These are phyloP conservation scores for Micromys minutus DNA, from an alignment of 2,113 vertebrate species.

Conservation along the genomic window DNA sequence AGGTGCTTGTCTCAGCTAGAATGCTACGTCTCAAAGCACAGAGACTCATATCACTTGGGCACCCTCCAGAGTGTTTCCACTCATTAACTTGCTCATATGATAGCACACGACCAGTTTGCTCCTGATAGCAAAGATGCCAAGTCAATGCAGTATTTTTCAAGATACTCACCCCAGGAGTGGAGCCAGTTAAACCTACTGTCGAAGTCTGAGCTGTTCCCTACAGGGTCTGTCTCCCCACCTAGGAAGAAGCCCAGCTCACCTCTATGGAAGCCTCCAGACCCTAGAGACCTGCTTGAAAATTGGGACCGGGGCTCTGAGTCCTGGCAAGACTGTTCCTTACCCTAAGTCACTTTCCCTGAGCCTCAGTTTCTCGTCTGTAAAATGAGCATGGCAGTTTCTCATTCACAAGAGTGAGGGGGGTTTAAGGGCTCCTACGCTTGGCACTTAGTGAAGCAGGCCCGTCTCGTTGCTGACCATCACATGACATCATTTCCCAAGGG, in stretches of 20 bases:
- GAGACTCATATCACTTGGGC: too few relatives aligned
- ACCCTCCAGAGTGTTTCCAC: accelerated
- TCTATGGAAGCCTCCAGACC: not conserved
- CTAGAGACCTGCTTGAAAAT: not conserved
- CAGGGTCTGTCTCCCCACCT: not conserved
- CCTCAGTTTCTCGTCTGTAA: constrained; percentile 12
- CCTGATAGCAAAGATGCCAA: not conserved
- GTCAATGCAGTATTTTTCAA: not conserved
- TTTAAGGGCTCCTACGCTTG: not conserved
- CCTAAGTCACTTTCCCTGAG: not conserved
- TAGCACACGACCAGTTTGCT: not conserved
- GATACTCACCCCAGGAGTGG: too few relatives aligned
- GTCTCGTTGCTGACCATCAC: not conserved
- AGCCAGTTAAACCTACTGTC: not conserved
- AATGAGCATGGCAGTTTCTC: not conserved
- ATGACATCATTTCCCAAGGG: constrained; percentile 56
- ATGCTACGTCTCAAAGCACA: not conserved
- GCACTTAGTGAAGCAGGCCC: not conserved
- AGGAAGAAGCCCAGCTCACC: not conserved
- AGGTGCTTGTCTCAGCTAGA: not conserved
- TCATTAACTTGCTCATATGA: not conserved
- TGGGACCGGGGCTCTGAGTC: not conserved
- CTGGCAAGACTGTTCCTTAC: not conserved
- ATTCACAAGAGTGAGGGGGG: not conserved
- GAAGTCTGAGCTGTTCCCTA: not conserved